Evolutionary conservation across 1,140 invertebrate genomes (phyloP).

Genomic region (Stegodyphus mimosarum): DNA sequence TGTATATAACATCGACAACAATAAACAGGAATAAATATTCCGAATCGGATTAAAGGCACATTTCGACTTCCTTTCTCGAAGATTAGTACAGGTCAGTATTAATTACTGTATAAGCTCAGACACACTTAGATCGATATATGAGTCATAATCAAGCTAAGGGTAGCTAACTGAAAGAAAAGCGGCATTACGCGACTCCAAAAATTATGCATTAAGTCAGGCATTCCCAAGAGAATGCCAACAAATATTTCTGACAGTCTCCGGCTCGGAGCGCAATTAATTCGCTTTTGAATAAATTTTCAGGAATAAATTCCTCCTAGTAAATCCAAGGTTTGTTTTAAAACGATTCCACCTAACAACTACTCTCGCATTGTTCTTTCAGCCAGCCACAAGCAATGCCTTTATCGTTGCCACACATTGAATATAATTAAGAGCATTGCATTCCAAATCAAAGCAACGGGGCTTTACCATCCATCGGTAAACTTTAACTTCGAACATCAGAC

Average conservation of each 20-base stretch:
- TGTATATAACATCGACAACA: too few species aligned
- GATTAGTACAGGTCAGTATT: conserved; percentile 42
- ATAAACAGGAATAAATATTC: not conserved
- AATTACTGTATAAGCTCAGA: conserved; percentile 45
- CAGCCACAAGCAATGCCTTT: conserved; percentile 15
- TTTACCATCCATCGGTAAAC: conserved; percentile 38
- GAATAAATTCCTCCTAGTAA: conserved; percentile 38
- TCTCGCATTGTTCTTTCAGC: conserved; percentile 48
- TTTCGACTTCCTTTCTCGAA: conserved; percentile 33
- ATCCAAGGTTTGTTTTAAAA: conserved; percentile 51
- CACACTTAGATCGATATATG: conserved; percentile 10
- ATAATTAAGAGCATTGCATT: conserved; percentile 55
- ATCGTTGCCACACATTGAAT: conserved; percentile 27
- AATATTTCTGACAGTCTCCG: conserved; percentile 38
- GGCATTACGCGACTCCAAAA: conserved; percentile 9
- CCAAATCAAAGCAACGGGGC: conserved; percentile 43
- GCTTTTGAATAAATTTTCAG: conserved; percentile 10
- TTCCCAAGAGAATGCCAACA: conserved; percentile 28
- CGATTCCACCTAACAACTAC: conserved; percentile 5
- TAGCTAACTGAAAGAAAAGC: conserved; percentile 39
- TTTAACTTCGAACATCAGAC: conserved; percentile 39
- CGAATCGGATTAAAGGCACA: conserved; percentile 20
- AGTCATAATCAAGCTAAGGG: conserved; percentile 13
- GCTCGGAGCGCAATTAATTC: conserved; percentile 50
- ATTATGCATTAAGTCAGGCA: conserved; percentile 25